These are phyloP conservation scores for Coranthus polyacanthus DNA, from an alignment of 2,797 vertebrate genomes.

Conservation along the genomic window DNA sequence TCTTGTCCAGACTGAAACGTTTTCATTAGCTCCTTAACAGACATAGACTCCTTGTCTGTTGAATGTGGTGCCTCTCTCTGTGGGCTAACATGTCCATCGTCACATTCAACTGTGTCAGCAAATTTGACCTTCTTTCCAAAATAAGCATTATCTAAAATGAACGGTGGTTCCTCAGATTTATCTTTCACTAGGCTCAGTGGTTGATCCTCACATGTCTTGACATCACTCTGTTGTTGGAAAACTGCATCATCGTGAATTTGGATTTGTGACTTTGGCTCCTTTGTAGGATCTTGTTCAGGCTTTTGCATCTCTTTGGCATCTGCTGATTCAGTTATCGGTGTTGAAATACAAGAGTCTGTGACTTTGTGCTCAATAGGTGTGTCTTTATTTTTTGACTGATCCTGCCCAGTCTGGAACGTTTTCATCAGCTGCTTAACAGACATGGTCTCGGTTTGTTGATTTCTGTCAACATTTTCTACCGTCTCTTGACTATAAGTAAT, in stretches of 20 bases:
- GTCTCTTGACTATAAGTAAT: background rate
- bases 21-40: constrained; percentile 92
- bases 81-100: background rate
- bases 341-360: background rate
- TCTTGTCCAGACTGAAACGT: constrained; percentile 92
- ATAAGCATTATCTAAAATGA: constrained; percentile 34
- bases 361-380: constrained; percentile 2
- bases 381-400: background rate
- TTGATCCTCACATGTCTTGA: constrained; percentile 17
- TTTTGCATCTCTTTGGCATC: background rate
- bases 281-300: background rate
- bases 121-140: constrained; percentile 56
- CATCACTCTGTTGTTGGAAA: constrained; percentile 25
- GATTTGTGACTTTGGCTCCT: background rate
- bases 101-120: constrained; percentile 30
- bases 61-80: constrained; percentile 14
- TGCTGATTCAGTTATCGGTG: background rate
- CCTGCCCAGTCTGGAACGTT: constrained; percentile 15
- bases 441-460: background rate
- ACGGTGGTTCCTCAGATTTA: constrained; percentile 35
- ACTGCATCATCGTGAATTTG: background rate
- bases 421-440: constrained; percentile 20
- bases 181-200: constrained; percentile 20
- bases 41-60: constrained; percentile 86
- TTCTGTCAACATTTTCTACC: background rate